Evolutionary conservation across 2,113 vertebrate species (phyloP).

Genomic region (Sceloporus undulatus): DNA sequence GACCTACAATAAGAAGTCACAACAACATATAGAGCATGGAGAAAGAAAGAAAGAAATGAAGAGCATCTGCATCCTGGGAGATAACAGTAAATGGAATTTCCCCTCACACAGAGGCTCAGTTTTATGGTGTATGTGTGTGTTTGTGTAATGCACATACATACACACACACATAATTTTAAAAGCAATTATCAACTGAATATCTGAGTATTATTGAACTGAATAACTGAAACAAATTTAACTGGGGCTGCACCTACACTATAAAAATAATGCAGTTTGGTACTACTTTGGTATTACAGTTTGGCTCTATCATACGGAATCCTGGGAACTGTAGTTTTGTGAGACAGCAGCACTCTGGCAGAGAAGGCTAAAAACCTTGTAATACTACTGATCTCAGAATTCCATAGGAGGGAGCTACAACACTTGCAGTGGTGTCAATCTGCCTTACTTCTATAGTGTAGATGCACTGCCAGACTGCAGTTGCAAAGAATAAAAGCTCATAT

Average conservation of each 20-base stretch:
- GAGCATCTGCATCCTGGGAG: background rate
- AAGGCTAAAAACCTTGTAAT: no score
- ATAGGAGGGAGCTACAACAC: no score
- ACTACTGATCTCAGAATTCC: no score
- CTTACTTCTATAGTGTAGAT: no score
- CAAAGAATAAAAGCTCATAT: background rate
- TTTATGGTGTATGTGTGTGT: background rate
- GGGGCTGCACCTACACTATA: no score
- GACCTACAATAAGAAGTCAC: background rate
- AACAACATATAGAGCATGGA: background rate
- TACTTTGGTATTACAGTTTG: no score
- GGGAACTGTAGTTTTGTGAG: no score
- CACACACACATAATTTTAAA: background rate
- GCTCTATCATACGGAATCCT: no score
- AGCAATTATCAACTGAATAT: background rate
- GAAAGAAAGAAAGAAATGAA: background rate
- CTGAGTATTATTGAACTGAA: background rate
- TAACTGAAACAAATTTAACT: background rate
- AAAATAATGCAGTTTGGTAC: no score
- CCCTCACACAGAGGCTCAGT: fast-evolving
- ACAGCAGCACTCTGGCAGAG: no score
- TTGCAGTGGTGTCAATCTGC: no score
- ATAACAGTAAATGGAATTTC: background rate
- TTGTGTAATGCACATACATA: background rate
- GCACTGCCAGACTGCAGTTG: background rate